A percentile compares a stretch with the other conserved stretches of the same genome.
Evolutionary conservation across 2,113 vertebrate species (phyloP).

Genomic region (Vulpes vulpes): DNA sequence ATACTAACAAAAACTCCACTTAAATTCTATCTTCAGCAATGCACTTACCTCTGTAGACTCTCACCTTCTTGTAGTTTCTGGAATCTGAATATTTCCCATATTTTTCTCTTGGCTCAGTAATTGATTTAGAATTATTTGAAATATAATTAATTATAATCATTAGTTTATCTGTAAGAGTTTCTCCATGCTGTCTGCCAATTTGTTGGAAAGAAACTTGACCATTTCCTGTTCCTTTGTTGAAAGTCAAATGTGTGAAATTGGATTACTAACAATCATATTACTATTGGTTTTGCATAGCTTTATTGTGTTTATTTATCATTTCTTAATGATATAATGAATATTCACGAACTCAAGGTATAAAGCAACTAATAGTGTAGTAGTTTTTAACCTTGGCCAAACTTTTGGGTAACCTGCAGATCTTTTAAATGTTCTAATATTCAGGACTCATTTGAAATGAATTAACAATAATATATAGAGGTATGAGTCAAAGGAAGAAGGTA

Average conservation of each 20-base stretch:
- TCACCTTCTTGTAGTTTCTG: neutral
- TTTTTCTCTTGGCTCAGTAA: neutral
- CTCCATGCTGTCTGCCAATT: neutral
- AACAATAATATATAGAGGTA: neutral
- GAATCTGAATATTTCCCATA: neutral
- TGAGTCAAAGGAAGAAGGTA: neutral
- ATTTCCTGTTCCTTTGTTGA: neutral
- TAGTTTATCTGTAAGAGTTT: neutral
- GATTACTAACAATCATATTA: neutral
- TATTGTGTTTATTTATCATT: neutral
- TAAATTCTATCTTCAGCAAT: neutral
- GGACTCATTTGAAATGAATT: neutral
- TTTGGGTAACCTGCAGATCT: neutral
- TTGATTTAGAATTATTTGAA: neutral
- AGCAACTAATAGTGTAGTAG: neutral
- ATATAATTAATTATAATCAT: neutral
- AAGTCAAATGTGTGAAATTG: neutral
- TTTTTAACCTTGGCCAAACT: neutral
- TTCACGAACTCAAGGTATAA: neutral
- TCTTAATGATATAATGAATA: neutral
- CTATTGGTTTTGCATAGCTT: neutral
- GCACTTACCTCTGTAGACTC: neutral
- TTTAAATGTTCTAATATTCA: neutral
- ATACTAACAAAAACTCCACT: neutral
- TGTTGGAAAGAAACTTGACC: neutral